A percentile compares a stretch with the other conserved stretches of the same genome.
Evolutionary conservation across 2,888 invertebrate species (phyloP).

Genomic region (Drosophila infuscata): DNA sequence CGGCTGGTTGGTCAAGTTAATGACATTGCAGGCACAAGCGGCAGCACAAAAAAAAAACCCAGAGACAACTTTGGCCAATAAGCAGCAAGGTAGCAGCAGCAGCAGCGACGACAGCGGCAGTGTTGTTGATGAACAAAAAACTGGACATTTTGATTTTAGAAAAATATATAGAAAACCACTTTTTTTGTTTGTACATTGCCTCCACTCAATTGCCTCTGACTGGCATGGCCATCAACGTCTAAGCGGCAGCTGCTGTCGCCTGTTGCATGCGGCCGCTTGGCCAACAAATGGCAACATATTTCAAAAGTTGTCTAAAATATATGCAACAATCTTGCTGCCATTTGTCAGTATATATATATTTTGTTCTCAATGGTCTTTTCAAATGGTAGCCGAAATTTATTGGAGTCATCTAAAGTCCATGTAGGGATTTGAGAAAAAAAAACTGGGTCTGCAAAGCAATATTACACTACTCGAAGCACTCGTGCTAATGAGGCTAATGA

Average conservation of each 20-base stretch:
- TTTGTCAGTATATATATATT: constrained; percentile 31
- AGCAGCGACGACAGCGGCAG: constrained; percentile 49
- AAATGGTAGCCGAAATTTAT: constrained; percentile 66
- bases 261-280: constrained; percentile 41
- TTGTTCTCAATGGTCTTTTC: constrained; percentile 18
- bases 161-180: constrained; percentile 82
- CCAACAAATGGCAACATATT: constrained; percentile 64
- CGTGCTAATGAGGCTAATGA: constrained; percentile 35
- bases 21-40: constrained; percentile 71
- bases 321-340: constrained; percentile 60
- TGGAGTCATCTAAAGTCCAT: constrained; percentile 30
- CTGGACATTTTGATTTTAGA: constrained; percentile 82
- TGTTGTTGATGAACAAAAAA: constrained; percentile 80
- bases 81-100: constrained; percentile 50
- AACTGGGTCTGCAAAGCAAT: not conserved
- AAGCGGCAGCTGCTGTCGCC: constrained; percentile 56
- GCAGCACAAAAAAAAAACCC: constrained; percentile 43
- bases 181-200: constrained; percentile 52
- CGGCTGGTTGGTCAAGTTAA: constrained; percentile 69
- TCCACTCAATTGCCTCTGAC: constrained; percentile 29
- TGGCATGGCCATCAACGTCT: constrained; percentile 70
- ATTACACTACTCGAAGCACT: constrained; percentile 5
- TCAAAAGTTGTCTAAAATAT: constrained; percentile 77
- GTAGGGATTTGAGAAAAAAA: constrained; percentile 10
- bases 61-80: constrained; percentile 81